Evolutionary conservation across 2,113 vertebrate genomes (phyloP), one percentile per base, ranked within the genome.

Genomic region (Brachionichthys hirsutus): DNA sequence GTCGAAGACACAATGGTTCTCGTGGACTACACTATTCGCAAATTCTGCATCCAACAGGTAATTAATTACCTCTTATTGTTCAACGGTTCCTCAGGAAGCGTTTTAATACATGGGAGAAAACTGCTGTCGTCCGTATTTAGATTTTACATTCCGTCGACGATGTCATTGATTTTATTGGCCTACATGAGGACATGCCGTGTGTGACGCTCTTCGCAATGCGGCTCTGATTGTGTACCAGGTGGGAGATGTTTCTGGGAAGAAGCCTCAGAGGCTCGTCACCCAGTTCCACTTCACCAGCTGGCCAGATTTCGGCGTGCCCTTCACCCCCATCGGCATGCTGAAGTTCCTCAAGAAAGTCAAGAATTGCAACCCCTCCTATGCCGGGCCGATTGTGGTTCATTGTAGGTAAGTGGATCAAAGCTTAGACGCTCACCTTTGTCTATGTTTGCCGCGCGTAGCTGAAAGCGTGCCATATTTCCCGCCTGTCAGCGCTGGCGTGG

Each of bases 211-310:
- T 12, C 38, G 11, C 14, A 13, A 1, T 3, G 18, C 11, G 1
- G 2, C 30, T 13, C 57, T 43, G 8, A 43, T 58, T 46, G 22
- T 55, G 12, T 70, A 19, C 67, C 82, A 98, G 97, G 97, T 98
- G 10, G 97, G 97, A 0, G 96, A 99, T 0, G 78, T 96, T 59
- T 96, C 95, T 0, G 97, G 96, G 70, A 98, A 98, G 86, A 99
- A 99, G 80, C 94, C 97, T 16, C 97, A 97, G 85, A 92, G 95
- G 65, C 91, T 98, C 66, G 93, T 99, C 85, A 99, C 96, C 16
- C 96, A 98, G 88, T 98, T 98, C 87, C 96, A 98, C 85, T 98
- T 99, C 83, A 98, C 97, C 87, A 99, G 96, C 91, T 99, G 97
- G 96, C 97, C 96, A 0, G 96, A 98, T 76, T 99, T 99, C 0